Evolutionary conservation across 2,113 vertebrate genomes (phyloP).

Genomic region (Anarhynchus alexandrinus): DNA sequence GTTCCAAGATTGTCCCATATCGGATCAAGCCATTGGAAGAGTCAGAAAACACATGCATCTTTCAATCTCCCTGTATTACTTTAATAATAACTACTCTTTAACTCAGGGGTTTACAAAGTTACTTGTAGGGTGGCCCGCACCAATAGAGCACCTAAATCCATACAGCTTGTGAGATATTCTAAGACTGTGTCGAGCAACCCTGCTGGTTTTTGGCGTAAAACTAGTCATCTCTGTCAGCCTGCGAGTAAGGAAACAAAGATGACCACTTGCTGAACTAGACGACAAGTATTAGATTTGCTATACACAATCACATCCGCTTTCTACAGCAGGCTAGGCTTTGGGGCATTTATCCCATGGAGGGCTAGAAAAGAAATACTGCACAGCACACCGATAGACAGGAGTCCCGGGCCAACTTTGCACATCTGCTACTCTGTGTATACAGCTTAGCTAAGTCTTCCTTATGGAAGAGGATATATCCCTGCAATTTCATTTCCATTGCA

Average conservation of each 20-base stretch:
- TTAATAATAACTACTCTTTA: not conserved
- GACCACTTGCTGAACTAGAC: rapidly evolving
- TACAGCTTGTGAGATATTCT: not conserved
- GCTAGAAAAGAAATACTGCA: not conserved
- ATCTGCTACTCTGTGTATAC: not conserved
- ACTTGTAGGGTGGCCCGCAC: not conserved
- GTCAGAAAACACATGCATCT: not conserved
- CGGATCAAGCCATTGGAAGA: not conserved
- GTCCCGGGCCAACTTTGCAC: not conserved
- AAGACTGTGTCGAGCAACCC: not conserved
- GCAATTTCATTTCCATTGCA: not conserved
- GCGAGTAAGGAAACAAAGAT: not conserved
- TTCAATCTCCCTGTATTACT: not conserved
- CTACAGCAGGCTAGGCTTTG: not conserved
- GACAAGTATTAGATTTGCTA: not conserved
- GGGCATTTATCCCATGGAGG: not conserved
- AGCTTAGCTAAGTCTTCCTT: not conserved
- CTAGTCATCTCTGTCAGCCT: not conserved
- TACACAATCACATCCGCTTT: not conserved
- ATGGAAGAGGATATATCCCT: not conserved
- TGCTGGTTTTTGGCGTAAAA: not conserved
- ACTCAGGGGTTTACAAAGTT: not conserved
- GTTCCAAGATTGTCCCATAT: not conserved
- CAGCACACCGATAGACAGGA: not conserved
- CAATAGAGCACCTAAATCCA: not conserved